These are phyloP conservation scores for Nothoprocta perdicaria DNA, from an alignment of 2,113 vertebrate species.

Conservation along the genomic window DNA sequence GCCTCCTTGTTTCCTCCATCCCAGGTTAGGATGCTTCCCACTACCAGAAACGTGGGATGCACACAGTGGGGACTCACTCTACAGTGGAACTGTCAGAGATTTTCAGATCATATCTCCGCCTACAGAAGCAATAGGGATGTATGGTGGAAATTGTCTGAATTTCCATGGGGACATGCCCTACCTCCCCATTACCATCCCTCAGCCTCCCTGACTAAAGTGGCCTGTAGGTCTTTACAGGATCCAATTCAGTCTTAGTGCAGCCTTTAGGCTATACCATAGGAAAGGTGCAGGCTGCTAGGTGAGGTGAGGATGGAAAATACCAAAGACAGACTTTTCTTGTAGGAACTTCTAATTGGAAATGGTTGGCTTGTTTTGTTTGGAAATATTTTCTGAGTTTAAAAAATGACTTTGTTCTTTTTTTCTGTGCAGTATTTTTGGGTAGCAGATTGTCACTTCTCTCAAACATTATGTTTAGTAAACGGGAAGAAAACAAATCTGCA, in stretches of 20 bases:
- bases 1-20: neutral
- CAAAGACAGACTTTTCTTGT: neutral
- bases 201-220: neutral
- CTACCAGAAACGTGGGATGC: neutral
- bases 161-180: neutral
- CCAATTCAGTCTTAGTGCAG: neutral
- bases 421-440: neutral
- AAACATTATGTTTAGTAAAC: slow-evolving; percentile 6
- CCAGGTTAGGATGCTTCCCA: neutral
- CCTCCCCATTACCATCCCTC: too few relatives aligned
- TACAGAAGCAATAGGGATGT: neutral
- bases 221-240: neutral
- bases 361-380: neutral
- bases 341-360: slow-evolving; percentile 13
- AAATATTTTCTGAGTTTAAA: neutral
- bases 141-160: neutral
- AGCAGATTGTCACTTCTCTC: slow-evolving; percentile 31
- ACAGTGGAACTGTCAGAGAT: neutral
- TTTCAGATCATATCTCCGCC: neutral
- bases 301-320: neutral
- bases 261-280: neutral
- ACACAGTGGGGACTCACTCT: neutral
- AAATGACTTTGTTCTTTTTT: neutral
- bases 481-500: neutral
- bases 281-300: neutral